These are phyloP conservation scores for Echinops telfairi DNA, from an alignment of 2,113 vertebrate genomes.

Conservation along the genomic window DNA sequence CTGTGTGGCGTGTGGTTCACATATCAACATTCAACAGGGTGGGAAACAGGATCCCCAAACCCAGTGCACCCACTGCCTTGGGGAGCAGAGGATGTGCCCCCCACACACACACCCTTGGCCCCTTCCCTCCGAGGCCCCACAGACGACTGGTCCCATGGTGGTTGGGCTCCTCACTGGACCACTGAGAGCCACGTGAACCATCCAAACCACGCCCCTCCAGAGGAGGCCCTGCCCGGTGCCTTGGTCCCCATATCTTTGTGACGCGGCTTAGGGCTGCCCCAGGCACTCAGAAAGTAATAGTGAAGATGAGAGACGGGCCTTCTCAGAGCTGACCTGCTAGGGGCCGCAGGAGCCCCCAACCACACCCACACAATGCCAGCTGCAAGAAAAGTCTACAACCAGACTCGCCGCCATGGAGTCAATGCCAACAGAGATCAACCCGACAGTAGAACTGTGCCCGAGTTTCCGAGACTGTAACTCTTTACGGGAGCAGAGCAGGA, in stretches of 20 bases:
- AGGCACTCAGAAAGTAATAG: not conserved
- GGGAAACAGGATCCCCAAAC: too few relatives aligned
- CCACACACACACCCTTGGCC: not conserved
- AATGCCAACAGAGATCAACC: too few relatives aligned
- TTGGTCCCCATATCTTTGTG: not conserved
- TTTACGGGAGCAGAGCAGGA: too few relatives aligned
- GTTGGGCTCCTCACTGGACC: not conserved
- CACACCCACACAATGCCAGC: too few relatives aligned
- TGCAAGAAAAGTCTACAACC: too few relatives aligned
- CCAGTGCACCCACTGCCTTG: too few relatives aligned
- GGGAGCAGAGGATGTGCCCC: too few relatives aligned
- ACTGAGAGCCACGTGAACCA: not conserved
- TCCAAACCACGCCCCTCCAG: not conserved
- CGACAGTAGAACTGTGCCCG: too few relatives aligned
- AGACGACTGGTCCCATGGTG: not conserved
- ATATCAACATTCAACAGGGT: not conserved
- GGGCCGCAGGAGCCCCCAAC: too few relatives aligned
- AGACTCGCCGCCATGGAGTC: too few relatives aligned
- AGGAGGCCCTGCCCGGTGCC: not conserved
- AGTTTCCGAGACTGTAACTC: too few relatives aligned
- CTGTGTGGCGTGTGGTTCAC: accelerated
- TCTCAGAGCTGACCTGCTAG: not conserved
- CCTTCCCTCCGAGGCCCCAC: not conserved
- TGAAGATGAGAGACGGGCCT: not conserved
- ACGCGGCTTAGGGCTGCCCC: not conserved